Evolutionary conservation across 64 coral and sea anemone genomes (phyloP), one percentile per base, ranked within the genome.

Genomic region (Trachythela sp.): DNA sequence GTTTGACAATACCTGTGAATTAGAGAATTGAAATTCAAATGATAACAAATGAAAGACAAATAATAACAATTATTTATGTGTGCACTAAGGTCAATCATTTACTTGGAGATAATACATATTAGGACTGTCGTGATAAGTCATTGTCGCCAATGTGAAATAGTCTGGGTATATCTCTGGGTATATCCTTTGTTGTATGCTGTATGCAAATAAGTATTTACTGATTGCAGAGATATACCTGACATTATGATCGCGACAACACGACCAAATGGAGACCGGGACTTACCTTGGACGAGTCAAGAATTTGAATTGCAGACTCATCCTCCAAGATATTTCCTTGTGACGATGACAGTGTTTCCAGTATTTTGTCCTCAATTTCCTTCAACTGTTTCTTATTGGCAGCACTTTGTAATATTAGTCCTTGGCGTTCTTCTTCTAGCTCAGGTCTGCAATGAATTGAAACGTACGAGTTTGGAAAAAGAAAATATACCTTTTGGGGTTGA

Each of bases 301-400:
- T 99, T 48, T 99, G 93, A 39, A 99, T 99, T 29, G 96, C 96
- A 37, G 93, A 93, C 70, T 99, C 96, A 67, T 99, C 96, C 88
- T 99, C 96, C 34, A 99, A 83, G 48, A 99, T 99, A 60, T 99
- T 99, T 14, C 96, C 96, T 86, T 99, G 93, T 43, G 96, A 99
- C 60, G 93, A 95, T 29, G 93, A 94, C 56, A 99, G 86, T 48
- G 94, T 95, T 84, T 95, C 94, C 60, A 95, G 89, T 80, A 95
- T 95, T 89, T 95, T 95, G 87, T 99, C 96, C 84, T 99, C 96
- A 33, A 99, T 99, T 70, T 99, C 96, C 52, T 99, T 94, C 9
- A 99, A 91, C 26, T 99, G 96, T 77, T 99, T 99, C 39, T 99
- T 99, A 86, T 99, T 99, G 15, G 96, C 96, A 80, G 96, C 96